Evolutionary conservation across 2,888 invertebrate species (phyloP).

Genomic region (Euplagia quadripunctaria): DNA sequence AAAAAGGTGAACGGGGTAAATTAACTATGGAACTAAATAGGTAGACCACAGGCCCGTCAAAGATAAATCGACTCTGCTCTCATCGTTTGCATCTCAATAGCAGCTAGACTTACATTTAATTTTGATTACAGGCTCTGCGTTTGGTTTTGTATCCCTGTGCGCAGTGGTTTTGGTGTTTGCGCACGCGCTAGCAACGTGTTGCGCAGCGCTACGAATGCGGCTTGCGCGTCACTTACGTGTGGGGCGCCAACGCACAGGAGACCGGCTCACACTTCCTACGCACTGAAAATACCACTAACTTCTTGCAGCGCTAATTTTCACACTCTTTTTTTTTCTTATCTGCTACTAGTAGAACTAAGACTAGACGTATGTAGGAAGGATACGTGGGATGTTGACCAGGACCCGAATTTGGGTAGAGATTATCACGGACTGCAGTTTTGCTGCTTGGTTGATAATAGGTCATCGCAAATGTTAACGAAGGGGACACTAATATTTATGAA

Average conservation of each 20-base stretch:
- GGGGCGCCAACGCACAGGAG: conserved; percentile 52
- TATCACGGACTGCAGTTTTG: neutral
- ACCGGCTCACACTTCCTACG: conserved; percentile 71
- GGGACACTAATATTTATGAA: neutral
- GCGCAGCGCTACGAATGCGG: conserved; percentile 63
- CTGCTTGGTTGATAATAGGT: neutral
- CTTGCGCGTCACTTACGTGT: conserved; percentile 61
- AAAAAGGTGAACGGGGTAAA: too few species aligned
- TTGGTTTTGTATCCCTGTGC: conserved; percentile 80
- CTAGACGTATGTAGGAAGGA: neutral
- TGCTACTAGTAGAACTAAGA: conserved; percentile 6
- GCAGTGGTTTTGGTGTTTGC: conserved; percentile 77
- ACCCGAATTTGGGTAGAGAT: neutral
- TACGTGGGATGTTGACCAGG: neutral
- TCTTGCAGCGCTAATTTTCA: conserved; percentile 28
- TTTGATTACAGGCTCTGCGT: conserved; percentile 67
- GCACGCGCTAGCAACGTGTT: conserved; percentile 72
- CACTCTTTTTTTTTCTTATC: neutral
- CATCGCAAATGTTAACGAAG: neutral
- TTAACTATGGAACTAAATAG: too few species aligned
- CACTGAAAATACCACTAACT: conserved; percentile 63
- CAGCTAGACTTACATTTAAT: neutral
- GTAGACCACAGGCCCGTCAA: too few species aligned
- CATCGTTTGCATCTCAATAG: too few species aligned
- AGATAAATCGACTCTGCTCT: too few species aligned